Percentiles rank a stretch among this genome's conserved stretches.
Conservation (phyloP, 2,797 vertebrate genomes). For the Nannoperca obscura region DNA sequence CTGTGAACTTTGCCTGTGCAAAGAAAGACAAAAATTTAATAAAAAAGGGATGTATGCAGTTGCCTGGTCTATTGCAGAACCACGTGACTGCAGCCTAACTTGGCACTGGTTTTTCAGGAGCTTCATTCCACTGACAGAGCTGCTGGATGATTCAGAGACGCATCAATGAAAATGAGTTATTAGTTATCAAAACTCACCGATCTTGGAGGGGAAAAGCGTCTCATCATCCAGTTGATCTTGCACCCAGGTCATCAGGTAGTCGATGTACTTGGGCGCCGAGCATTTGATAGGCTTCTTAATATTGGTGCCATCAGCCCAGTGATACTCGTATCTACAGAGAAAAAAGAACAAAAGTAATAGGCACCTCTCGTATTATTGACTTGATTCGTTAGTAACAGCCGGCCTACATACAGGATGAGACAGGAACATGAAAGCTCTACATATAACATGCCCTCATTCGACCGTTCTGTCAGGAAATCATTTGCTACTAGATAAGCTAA, state of each 20-base stretch:
- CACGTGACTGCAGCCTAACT: neutral
- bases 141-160: neutral
- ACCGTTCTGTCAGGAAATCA: conserved; percentile 6
- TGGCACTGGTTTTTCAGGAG: neutral
- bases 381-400: neutral
- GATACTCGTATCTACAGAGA: conserved; percentile 92
- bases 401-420: neutral
- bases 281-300: conserved; percentile 98
- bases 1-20: neutral
- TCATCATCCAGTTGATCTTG: conserved; percentile 98
- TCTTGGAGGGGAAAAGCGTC: conserved; percentile 97
- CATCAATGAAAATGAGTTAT: neutral
- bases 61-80: neutral
- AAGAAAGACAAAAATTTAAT: neutral
- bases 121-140: neutral
- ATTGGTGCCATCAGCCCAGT: conserved; percentile 97
- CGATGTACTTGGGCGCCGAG: conserved; percentile 97
- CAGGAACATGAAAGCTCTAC: neutral
- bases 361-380: neutral
- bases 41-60: neutral
- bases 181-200: conserved; percentile 84
- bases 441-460: neutral
- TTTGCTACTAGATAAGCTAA: conserved; percentile 24
- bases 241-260: conserved; percentile 99
- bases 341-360: conserved; percentile 25